Percentiles rank a stretch among this genome's conserved stretches.
phyloP scores from a whole-genome alignment of 2,888 invertebrate genomes.

The Schizotus pectinicornis region DNA sequence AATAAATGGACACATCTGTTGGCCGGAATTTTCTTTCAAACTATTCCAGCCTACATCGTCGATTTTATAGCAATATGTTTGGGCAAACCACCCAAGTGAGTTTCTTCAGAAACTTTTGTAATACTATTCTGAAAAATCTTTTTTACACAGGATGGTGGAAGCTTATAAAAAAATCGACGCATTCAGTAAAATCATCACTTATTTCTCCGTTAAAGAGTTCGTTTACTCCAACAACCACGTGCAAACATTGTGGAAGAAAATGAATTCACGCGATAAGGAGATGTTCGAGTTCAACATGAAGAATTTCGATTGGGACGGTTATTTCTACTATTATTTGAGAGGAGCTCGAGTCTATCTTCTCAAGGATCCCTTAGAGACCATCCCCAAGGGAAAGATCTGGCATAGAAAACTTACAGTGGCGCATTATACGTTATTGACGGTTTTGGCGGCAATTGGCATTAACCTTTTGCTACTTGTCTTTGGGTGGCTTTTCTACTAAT shows the following conservation, averaged over 20 bases:
- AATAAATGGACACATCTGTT: slow-evolving; percentile 64
- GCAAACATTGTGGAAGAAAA: slow-evolving; percentile 63
- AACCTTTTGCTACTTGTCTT: slow-evolving; percentile 30
- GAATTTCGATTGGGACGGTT: slow-evolving; percentile 73
- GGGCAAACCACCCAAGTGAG: slow-evolving; percentile 71
- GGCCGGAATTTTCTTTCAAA: slow-evolving; percentile 66
- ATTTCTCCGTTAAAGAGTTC: slow-evolving; percentile 84
- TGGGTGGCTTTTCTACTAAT: slow-evolving; percentile 18
- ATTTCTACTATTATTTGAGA: slow-evolving; percentile 35
- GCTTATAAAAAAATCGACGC: slow-evolving; percentile 40
- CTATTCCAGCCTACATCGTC: slow-evolving; percentile 67
- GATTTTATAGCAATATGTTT: slow-evolving; percentile 63
- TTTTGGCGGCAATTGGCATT: slow-evolving; percentile 29
- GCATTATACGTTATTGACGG: slow-evolving; percentile 36
- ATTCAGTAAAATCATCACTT: slow-evolving; percentile 74
- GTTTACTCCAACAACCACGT: slow-evolving; percentile 69
- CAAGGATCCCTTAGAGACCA: slow-evolving; percentile 78
- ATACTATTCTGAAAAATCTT: not conserved
- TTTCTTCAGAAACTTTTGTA: slow-evolving; percentile 31
- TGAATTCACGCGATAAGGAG: slow-evolving; percentile 65
- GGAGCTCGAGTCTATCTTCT: slow-evolving; percentile 65
- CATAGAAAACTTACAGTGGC: slow-evolving; percentile 37
- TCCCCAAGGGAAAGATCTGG: slow-evolving; percentile 72
- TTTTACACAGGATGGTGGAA: slow-evolving; percentile 38
- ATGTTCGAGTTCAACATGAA: slow-evolving; percentile 72